Conservation (phyloP, 2,888 invertebrate genomes). For the Octonoba sinensis region DNA sequence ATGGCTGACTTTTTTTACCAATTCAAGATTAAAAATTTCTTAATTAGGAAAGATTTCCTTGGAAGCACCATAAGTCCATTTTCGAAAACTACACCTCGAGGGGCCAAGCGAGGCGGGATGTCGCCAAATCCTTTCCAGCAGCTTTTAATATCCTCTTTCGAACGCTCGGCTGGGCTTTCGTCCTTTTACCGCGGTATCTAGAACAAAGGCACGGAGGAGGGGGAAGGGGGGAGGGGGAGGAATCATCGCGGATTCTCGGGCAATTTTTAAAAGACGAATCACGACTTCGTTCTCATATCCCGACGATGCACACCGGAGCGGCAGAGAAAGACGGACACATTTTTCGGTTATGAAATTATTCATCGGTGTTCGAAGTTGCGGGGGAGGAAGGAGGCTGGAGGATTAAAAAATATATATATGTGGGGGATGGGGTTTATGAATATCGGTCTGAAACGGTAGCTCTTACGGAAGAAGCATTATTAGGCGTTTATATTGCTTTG, state of each 20-base stretch:
- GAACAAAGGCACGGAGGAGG: slow-evolving; percentile 17
- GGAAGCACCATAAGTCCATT: no score
- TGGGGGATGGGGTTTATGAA: slow-evolving; percentile 1
- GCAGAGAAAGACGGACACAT: slow-evolving; percentile 40
- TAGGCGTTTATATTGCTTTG: slow-evolving; percentile 11
- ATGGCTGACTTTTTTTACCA: no score
- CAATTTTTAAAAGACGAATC: slow-evolving; percentile 64
- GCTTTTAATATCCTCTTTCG: slow-evolving; percentile 53
- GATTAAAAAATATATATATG: no score
- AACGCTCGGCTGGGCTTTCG: slow-evolving; percentile 50
- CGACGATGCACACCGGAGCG: slow-evolving; percentile 41
- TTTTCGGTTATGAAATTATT: slow-evolving; percentile 54
- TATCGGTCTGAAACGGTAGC: no score
- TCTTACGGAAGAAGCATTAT: slow-evolving; percentile 18
- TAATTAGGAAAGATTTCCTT: no score
- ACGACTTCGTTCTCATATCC: slow-evolving; percentile 35
- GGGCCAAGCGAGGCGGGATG: slow-evolving; percentile 33
- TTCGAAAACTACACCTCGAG: no score
- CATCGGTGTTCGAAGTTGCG: slow-evolving; percentile 6
- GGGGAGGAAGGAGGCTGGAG: no score
- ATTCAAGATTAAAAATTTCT: no score
- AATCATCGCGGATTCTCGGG: slow-evolving; percentile 1
- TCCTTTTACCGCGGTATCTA: slow-evolving; percentile 32
- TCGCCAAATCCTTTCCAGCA: slow-evolving; percentile 32
- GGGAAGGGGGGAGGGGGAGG: slow-evolving; percentile 10